Evolutionary conservation across 2,888 invertebrate genomes (phyloP), one percentile per base, ranked within the genome.

Genomic region (Phortica magna): DNA sequence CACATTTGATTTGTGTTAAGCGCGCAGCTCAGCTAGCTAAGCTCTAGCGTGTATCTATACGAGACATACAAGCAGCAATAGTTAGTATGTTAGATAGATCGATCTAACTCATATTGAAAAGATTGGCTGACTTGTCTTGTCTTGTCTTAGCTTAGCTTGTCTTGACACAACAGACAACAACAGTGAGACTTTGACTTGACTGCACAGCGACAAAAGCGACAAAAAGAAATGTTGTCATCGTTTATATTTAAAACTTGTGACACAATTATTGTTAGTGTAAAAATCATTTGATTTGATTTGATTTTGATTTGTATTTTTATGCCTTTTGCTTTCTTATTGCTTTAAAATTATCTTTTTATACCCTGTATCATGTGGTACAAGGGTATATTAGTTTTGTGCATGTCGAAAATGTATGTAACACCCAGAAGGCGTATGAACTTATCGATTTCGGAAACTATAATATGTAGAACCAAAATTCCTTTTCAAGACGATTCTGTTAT

Each of bases 161-260:
- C 76, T 79, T 71, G 77, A 70, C 77, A 73, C 70, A 31, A 41
- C 31, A 22, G 70, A 41, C 68, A 12, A 59, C 61, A 71, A n/a
- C n/a, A n/a, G n/a, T n/a, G 74, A 76, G 78, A 77, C 77, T 77
- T 71, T 22, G 64, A 61, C 55, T 53, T 7, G 57, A 31, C 53
- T 61, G 42, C 31, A 39, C 14, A 53, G 31, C 19, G 43, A 55
- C 7, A 55, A 53, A 19, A 22, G 55, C 81, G 68, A 74, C 73
- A 75, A 57, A 65, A 76, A 73, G 72, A 81, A 81, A 84, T 88
- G 88, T 84, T 81, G 82, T 88, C 88, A 88, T 88, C 87, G 81
- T 82, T 87, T 88, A 85, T 85, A 87, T 88, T 84, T 88, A 88
- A 88, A 87, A 76, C 80, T 81, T 85, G 87, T 88, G 88, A 88